Conservation (phyloP, 2,888 invertebrate species). For the Argyra leucocephala region DNA sequence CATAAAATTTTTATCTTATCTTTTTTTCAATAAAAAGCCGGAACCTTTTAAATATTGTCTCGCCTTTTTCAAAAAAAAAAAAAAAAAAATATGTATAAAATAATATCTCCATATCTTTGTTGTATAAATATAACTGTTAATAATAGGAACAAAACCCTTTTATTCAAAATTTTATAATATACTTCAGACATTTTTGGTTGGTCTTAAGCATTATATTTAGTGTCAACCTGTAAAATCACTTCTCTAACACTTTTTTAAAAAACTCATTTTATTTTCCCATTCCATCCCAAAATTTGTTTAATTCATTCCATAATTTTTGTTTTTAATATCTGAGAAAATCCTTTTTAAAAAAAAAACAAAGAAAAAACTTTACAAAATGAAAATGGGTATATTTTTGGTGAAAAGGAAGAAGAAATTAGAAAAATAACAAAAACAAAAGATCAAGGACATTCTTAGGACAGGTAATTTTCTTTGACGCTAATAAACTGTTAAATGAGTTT, state of each 20-base stretch:
- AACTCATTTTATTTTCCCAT: not conserved
- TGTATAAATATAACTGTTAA: no score
- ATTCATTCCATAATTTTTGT: not conserved
- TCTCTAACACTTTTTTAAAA: not conserved
- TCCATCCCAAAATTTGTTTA: not conserved
- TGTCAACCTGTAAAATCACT: no score
- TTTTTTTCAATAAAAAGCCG: no score
- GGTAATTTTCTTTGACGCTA: conserved; percentile 1
- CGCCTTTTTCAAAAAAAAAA: no score
- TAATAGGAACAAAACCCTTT: no score
- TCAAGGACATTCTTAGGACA: not conserved
- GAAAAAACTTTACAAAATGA: not conserved
- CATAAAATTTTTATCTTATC: no score
- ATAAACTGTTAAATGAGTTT: conserved; percentile 1
- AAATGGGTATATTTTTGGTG: not conserved
- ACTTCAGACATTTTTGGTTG: no score
- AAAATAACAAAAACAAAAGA: not conserved
- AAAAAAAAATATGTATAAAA: no score
- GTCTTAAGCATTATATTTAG: no score
- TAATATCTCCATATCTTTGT: no score
- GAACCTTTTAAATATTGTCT: no score
- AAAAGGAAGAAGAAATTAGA: not conserved
- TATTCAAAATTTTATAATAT: no score
- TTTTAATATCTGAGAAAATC: not conserved
- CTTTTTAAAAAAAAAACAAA: not conserved